Evolutionary conservation across 2,888 invertebrate genomes (phyloP).

Genomic region (Mantis religiosa): DNA sequence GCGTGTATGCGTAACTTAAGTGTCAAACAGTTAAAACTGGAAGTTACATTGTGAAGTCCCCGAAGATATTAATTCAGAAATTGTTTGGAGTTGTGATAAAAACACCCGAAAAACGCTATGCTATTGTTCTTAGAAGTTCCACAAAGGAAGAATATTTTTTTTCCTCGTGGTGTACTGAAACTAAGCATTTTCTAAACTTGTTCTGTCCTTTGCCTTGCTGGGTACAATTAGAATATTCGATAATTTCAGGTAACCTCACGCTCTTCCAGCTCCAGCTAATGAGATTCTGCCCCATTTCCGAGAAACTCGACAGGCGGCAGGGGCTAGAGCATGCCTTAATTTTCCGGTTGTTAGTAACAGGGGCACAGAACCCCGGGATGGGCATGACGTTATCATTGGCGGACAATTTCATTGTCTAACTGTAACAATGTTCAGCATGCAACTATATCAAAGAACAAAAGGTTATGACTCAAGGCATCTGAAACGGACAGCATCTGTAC

Average conservation of each 20-base stretch:
- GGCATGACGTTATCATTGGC: background rate
- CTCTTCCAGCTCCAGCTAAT: background rate
- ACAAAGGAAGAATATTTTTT: too few species aligned
- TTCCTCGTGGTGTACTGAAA: too few species aligned
- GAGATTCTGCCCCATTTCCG: background rate
- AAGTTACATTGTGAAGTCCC: too few species aligned
- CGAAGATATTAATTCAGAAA: too few species aligned
- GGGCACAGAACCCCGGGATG: background rate
- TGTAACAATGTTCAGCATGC: background rate
- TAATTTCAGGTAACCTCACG: background rate
- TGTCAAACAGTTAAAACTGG: too few species aligned
- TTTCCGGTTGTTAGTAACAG: background rate
- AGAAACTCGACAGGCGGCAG: background rate
- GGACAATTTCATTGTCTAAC: background rate
- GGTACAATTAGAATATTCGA: too few species aligned
- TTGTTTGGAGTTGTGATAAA: too few species aligned
- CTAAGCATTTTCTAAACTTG: too few species aligned
- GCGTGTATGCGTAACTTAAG: too few species aligned
- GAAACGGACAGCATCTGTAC: background rate
- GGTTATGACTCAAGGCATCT: background rate
- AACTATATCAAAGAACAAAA: background rate
- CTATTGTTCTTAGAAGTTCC: too few species aligned
- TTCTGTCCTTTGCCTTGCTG: too few species aligned
- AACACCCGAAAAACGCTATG: too few species aligned
- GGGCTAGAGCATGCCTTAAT: background rate